Evolutionary conservation across 2,888 invertebrate species (phyloP).

Genomic region (Gibbula magus): DNA sequence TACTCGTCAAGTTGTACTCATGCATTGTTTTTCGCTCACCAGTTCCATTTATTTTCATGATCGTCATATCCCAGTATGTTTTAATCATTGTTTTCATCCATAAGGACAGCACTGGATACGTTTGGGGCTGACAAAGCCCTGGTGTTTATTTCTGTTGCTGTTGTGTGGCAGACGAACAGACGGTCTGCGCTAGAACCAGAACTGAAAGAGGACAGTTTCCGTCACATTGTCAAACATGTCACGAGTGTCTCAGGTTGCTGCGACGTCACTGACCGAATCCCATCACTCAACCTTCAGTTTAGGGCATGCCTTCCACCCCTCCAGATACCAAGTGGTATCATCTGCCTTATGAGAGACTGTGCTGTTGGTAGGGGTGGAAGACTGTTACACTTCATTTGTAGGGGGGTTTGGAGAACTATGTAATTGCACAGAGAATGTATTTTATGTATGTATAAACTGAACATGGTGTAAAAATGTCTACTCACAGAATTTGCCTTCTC

Average conservation of each 20-base stretch:
- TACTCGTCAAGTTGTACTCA: too few species aligned
- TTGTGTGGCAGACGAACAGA: too few species aligned
- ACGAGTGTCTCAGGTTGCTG: not conserved
- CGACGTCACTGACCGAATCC: not conserved
- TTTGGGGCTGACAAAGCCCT: too few species aligned
- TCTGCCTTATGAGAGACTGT: slow-evolving; percentile 2
- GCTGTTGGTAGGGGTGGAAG: slow-evolving; percentile 1
- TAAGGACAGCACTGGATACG: too few species aligned
- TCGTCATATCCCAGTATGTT: too few species aligned
- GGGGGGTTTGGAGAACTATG: not conserved
- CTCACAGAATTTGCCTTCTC: slow-evolving; percentile 17
- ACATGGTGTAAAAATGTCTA: not conserved
- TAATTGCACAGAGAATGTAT: slow-evolving; percentile 18
- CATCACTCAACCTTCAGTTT: slow-evolving; percentile 1
- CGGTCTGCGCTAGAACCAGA: too few species aligned
- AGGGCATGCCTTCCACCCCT: slow-evolving; percentile 22
- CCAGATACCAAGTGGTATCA: slow-evolving; percentile 13
- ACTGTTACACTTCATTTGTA: not conserved
- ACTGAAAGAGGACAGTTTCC: not conserved
- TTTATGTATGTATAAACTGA: slow-evolving; percentile 4
- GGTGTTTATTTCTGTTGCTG: too few species aligned
- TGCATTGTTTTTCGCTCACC: too few species aligned
- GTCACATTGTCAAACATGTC: not conserved
- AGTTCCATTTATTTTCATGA: too few species aligned
- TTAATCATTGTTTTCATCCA: too few species aligned